These are phyloP conservation scores for Lepidocyrtinus sp. DNA, from an alignment of 2,888 invertebrate species.

Conservation along the genomic window DNA sequence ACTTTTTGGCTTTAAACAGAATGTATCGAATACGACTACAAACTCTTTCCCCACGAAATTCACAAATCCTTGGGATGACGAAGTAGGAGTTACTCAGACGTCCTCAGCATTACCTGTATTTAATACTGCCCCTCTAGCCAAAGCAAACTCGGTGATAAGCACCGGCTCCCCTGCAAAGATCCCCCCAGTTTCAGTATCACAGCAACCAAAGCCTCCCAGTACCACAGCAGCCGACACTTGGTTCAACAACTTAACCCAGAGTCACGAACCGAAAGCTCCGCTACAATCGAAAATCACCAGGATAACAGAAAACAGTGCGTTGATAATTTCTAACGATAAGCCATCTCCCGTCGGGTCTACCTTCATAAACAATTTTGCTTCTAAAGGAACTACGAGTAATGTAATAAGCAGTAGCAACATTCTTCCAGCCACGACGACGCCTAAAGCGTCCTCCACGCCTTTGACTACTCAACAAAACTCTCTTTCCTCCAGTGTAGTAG, in stretches of 20 bases:
- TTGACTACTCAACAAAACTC: slow-evolving; percentile 33
- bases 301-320: slow-evolving; percentile 37
- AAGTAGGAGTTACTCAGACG: slow-evolving; percentile 47
- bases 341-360: slow-evolving; percentile 2
- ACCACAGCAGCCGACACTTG: slow-evolving; percentile 55
- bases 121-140: slow-evolving; percentile 60
- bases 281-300: slow-evolving; percentile 63
- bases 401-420: background rate
- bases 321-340: slow-evolving; percentile 20
- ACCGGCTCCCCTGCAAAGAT: slow-evolving; percentile 36
- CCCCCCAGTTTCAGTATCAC: slow-evolving; percentile 27
- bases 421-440: background rate
- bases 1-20: no score
- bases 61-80: slow-evolving; percentile 70
- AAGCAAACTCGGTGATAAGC: slow-evolving; percentile 57
- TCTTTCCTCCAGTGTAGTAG: slow-evolving; percentile 31
- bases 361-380: slow-evolving; percentile 11
- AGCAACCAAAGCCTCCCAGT: slow-evolving; percentile 33
- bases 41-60: slow-evolving; percentile 66
- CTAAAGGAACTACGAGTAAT: background rate
- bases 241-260: slow-evolving; percentile 67
- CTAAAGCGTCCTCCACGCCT: background rate
- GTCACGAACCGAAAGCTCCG: slow-evolving; percentile 64
- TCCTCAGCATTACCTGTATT: slow-evolving; percentile 63
- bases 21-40: slow-evolving; percentile 30